phyloP scores from a whole-genome alignment of 2,797 vertebrate genomes.

The Sarcoramphus papa region DNA sequence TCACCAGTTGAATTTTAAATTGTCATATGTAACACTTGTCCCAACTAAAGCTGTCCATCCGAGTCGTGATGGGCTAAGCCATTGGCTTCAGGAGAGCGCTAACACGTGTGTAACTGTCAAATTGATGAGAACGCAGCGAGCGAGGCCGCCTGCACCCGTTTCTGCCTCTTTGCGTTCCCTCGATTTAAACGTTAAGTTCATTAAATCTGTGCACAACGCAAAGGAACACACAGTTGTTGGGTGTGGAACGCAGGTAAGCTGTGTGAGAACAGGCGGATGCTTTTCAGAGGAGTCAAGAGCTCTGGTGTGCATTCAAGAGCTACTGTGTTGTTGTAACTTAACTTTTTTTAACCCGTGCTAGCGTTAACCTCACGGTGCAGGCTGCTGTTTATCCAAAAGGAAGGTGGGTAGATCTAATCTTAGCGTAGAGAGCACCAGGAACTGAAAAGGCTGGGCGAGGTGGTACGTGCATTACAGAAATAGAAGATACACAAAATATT shows the following conservation, averaged over 20 bases:
- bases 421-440: background rate
- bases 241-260: background rate
- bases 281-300: background rate
- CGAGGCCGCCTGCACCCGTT: background rate
- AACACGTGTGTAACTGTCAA: background rate
- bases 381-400: background rate
- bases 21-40: accelerated
- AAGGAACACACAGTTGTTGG: background rate
- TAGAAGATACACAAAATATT: background rate
- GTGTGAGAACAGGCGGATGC: background rate
- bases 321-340: background rate
- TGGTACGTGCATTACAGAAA: background rate
- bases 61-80: background rate
- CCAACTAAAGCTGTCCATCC: background rate
- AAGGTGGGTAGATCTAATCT: background rate
- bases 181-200: background rate
- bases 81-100: background rate
- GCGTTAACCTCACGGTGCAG: background rate
- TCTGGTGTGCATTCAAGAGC: background rate
- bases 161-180: background rate
- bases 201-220: background rate
- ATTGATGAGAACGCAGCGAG: background rate
- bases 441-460: accelerated
- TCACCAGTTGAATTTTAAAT: background rate
- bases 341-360: background rate